Percentiles rank a stretch among this genome's conserved stretches.
These are phyloP conservation scores for Hydractinia symbiolongicarpus DNA, from an alignment of 30 jellyfish, hydroid and myxozoan genomes.

Conservation along the genomic window DNA sequence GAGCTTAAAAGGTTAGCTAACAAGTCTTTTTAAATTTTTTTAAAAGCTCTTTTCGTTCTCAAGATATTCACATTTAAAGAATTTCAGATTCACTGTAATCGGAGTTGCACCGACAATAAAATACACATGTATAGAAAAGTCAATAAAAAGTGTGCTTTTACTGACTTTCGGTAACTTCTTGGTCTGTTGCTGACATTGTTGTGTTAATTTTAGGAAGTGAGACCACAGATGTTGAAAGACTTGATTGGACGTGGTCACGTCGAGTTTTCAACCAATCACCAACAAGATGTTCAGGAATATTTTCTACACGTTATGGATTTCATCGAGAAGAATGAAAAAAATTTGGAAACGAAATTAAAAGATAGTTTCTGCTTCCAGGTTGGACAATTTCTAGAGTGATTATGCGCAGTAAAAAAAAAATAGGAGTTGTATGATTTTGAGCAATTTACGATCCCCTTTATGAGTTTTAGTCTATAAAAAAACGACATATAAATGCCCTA, in stretches of 20 bases:
- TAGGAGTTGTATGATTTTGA: not conserved
- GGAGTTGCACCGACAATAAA: no score
- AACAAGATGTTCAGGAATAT: constrained; percentile 95
- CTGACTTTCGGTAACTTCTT: no score
- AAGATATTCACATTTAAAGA: no score
- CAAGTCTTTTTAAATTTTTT: no score
- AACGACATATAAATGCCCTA: no score
- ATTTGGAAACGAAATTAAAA: not conserved
- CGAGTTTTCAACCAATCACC: constrained; percentile 77
- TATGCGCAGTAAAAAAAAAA: not conserved
- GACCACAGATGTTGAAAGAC: constrained; percentile 77
- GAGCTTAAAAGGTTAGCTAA: no score
- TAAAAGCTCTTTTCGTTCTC: no score
- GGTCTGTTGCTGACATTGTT: no score
- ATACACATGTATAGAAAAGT: no score
- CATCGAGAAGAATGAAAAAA: constrained; percentile 52
- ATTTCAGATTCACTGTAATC: no score
- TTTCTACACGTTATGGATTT: constrained; percentile 56
- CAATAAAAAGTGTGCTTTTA: no score
- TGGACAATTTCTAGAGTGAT: not conserved
- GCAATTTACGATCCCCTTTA: not conserved
- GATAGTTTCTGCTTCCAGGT: constrained; percentile 21
- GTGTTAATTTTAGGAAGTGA: constrained; percentile 83
- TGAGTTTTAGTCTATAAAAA: no score
- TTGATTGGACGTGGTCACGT: constrained; percentile 74